A percentile compares a stretch with the other conserved stretches of the same genome.
These are phyloP conservation scores for Channa argus DNA, from an alignment of 2,113 vertebrate genomes.

Conservation along the genomic window DNA sequence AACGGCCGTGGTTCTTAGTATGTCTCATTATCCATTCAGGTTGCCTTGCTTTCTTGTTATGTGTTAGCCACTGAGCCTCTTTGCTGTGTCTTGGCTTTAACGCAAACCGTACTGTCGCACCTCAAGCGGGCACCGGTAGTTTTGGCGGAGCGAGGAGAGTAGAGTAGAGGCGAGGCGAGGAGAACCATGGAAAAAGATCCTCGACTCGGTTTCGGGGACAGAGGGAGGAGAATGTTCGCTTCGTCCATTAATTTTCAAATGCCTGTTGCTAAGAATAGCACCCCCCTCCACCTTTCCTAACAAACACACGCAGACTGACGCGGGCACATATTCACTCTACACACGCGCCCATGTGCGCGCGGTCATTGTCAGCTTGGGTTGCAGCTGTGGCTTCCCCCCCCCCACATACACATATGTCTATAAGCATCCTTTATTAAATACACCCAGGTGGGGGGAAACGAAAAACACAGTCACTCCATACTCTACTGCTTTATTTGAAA, in stretches of 20 bases:
- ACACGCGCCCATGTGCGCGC: constrained; percentile 55
- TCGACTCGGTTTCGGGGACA: constrained; percentile 49
- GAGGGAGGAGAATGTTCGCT: constrained; percentile 66
- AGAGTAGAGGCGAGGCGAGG: constrained; percentile 2
- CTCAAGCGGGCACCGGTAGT: constrained; percentile 48
- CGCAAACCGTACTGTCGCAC: constrained; percentile 56
- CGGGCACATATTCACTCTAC: constrained; percentile 29
- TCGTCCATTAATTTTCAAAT: constrained; percentile 84
- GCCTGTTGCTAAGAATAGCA: constrained; percentile 83
- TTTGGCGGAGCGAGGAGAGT: constrained; percentile 34
- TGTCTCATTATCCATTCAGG: neutral
- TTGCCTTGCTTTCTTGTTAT: neutral
- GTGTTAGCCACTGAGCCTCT: too few species aligned
- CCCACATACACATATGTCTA: constrained; percentile 15
- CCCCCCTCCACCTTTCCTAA: constrained; percentile 59
- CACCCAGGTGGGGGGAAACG: constrained; percentile 1
- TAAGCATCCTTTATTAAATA: constrained; percentile 32
- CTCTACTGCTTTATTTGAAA: neutral
- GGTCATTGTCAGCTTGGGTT: constrained; percentile 61
- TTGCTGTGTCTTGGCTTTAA: constrained; percentile 22
- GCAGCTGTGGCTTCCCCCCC: constrained; percentile 64
- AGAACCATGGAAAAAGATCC: constrained; percentile 47
- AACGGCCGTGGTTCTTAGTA: neutral
- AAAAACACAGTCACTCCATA: neutral
- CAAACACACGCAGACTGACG: constrained; percentile 54